Base-by-base conservation (phyloP, 2,797 vertebrate species). In the Kryptopterus vitreolus region DNA sequence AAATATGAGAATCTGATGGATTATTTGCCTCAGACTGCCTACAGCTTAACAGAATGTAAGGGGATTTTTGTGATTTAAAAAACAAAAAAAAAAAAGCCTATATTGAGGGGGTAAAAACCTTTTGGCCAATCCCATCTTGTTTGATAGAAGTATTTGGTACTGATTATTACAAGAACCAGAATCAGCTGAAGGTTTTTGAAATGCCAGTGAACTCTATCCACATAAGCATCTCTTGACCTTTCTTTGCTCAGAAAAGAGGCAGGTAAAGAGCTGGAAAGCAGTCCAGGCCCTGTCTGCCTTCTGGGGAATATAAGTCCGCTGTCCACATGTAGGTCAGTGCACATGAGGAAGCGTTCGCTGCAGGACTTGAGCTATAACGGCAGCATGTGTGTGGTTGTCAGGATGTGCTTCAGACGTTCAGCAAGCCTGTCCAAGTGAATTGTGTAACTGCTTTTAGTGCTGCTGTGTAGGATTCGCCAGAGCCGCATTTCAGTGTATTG, bases 251-350 rank as follows among this genome's bases (percentile, higher is more conserved):
- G 91, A 88, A 58, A 38, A 88, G 77, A 86, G 87, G 79, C 83
- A 88, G 86, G 76, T 86, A 90, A 85, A 87, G 79, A 81, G 79
- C 77, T 86, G 87, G 84, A 86, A 89, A 88, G 83, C 84, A 88
- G 82, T 88, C 77, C 66, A 89, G 86, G 82, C 77, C 77, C 81
- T 89, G 85, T 84, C 82, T 75, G 10, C 87, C 73, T 84, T 85
- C 87, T 92, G 85, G 85, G 89, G 78, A 53, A 81, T 86, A 86
- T 87, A 59, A 87, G 86, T 91, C 88, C 88, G 85, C 85, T 91
- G 79, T 87, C 59, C 82, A 59, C 66, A 58, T 22, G 29, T 93
- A 91, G 90, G 90, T 92, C 90, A 92, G 89, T 90, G 87, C 84
- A 84, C 87, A 10, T 57, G 53, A 66, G 53, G 50, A 35, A 18